Evolutionary conservation across 1,140 invertebrate species (phyloP).

Genomic region (Atta colombica): DNA sequence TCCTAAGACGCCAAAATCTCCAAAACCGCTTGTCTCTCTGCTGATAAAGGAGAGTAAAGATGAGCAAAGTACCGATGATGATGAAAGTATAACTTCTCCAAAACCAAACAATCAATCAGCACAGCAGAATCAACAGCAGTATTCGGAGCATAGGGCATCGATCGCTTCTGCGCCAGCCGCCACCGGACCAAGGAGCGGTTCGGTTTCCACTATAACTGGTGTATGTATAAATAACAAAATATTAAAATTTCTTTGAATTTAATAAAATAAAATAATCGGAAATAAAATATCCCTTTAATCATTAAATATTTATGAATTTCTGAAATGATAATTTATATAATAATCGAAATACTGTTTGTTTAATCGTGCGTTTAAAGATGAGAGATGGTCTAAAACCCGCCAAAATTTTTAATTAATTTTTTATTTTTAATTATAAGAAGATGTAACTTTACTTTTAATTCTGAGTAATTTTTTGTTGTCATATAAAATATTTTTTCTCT

Average conservation of each 20-base stretch:
- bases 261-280: neutral
- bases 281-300: neutral
- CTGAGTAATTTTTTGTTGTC: too few species aligned
- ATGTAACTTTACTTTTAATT: too few species aligned
- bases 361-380: too few species aligned
- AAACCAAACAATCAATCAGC: neutral
- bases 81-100: conserved; percentile 1
- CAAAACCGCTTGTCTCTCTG: conserved; percentile 28
- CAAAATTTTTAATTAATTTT: too few species aligned
- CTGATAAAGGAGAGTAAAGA: neutral
- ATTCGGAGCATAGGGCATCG: conserved; percentile 77
- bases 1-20: neutral
- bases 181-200: conserved; percentile 74
- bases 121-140: conserved; percentile 48
- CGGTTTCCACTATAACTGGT: conserved; percentile 77
- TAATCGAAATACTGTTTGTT: neutral
- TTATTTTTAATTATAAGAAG: too few species aligned
- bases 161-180: conserved; percentile 76
- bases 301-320: neutral
- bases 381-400: too few species aligned
- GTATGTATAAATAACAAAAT: conserved; percentile 65
- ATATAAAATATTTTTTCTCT: too few species aligned
- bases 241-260: neutral
- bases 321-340: neutral
- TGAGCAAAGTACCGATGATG: neutral